These are phyloP conservation scores for Leucosticte australis DNA, from an alignment of 2,113 vertebrate species.

Conservation along the genomic window DNA sequence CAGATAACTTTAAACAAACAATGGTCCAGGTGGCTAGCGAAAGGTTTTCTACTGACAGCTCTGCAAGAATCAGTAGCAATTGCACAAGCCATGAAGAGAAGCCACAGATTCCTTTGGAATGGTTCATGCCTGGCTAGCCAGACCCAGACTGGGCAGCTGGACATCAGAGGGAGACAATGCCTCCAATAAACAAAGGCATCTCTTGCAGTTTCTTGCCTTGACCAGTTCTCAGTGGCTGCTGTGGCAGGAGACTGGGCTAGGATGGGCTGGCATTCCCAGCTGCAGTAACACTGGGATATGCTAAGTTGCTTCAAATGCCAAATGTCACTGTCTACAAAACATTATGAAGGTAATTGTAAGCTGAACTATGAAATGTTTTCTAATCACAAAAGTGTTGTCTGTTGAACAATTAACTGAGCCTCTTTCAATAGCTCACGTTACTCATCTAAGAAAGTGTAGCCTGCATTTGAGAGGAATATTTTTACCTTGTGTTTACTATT, in stretches of 20 bases:
- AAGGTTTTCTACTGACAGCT: background rate
- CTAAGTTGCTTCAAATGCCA: background rate
- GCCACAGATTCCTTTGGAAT: background rate
- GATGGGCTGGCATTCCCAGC: accelerated
- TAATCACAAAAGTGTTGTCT: background rate
- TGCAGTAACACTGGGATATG: background rate
- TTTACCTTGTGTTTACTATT: background rate
- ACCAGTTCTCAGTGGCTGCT: background rate
- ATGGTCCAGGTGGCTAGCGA: accelerated
- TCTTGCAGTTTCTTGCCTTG: background rate
- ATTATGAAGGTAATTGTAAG: background rate
- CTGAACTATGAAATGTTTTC: background rate
- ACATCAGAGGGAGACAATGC: background rate
- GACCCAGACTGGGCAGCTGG: background rate
- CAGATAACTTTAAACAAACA: background rate
- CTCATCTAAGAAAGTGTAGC: background rate
- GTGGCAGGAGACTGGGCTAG: background rate
- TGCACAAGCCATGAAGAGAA: background rate
- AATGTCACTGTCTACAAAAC: background rate
- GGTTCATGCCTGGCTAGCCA: background rate
- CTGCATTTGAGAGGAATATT: background rate
- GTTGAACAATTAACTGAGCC: background rate
- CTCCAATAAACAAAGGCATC: background rate
- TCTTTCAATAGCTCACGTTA: background rate
- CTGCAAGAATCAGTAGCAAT: background rate